Evolutionary conservation across 1,140 invertebrate genomes (phyloP), one percentile per base, ranked within the genome.

Genomic region (Diabrotica virgifera): DNA sequence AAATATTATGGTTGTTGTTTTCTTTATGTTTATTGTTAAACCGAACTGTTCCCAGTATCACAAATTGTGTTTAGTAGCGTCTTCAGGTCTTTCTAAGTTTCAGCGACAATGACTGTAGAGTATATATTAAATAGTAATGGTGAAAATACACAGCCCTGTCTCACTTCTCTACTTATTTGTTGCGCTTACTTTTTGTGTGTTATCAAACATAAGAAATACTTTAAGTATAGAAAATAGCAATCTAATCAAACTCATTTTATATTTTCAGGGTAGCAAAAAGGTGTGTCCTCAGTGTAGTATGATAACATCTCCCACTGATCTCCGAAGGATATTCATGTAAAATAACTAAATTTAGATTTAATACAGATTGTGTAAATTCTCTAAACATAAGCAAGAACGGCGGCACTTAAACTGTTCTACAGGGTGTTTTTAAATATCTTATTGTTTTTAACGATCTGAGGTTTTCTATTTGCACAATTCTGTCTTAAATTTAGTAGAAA

Each of bases 231-330:
- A 46, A 8, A 10, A 46, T 6, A 10, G 2, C 6, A 46, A 46
- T 6, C 8, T 46, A 3, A 2, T 6, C 8, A 46, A 46, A 3
- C n/a, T 10, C 40, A 46, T 35, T 65, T 65, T 73, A 63, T 65
- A 63, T 61, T 77, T 77, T 37, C 70, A 79, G 78, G 89, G 89
- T 64, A 87, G 86, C 54, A 92, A 92, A 81, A 91, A 91, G 74
- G 82, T 92, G 51, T 92, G 90, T 80, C 90, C 90, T 6, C 90
- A 92, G 75, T 92, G 90, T 78, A 91, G 90, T 80, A 89, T 89
- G 85, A 91, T 91, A 65, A 92, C 90, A 61, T 87, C 89, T 5
- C 87, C 90, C 46, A 81, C 85, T 66, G 89, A 92, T 80, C 78
- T 92, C 56, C 81, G 90, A 58, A 82, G 87, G 69, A 90, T 92